A percentile compares a stretch with the other conserved stretches of the same genome.
phyloP scores from a whole-genome alignment of 2,888 invertebrate species.

The Chorisops tibialis region DNA sequence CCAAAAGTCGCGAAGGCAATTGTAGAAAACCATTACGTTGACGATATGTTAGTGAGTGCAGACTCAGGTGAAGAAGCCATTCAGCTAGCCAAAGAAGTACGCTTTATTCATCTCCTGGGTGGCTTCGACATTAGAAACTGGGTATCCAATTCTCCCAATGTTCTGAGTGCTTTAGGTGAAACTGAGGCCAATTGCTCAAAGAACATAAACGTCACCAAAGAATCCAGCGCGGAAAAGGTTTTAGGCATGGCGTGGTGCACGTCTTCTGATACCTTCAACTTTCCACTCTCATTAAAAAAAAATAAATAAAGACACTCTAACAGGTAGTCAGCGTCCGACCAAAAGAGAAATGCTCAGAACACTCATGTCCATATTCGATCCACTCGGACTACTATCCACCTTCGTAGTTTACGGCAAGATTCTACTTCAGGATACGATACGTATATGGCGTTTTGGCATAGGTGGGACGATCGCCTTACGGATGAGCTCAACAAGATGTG shows the following conservation, averaged over 20 bases:
- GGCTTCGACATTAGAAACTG: constrained; percentile 35
- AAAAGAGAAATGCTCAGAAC: constrained; percentile 35
- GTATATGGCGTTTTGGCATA: constrained; percentile 34
- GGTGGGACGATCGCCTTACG: constrained; percentile 32
- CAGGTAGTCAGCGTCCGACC: constrained; percentile 31
- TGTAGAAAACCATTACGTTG: constrained; percentile 39
- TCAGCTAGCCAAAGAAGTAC: constrained; percentile 29
- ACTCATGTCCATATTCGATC: constrained; percentile 41
- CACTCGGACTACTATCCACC: constrained; percentile 37
- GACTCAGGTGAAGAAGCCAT: constrained; percentile 35
- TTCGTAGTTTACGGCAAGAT: constrained; percentile 35
- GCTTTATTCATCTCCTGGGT: constrained; percentile 27
- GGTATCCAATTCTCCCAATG: constrained; percentile 35
- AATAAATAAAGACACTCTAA: constrained; percentile 18
- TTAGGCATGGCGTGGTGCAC: constrained; percentile 34
- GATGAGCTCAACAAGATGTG: constrained; percentile 17
- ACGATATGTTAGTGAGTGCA: constrained; percentile 39
- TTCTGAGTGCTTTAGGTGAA: background rate
- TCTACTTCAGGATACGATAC: constrained; percentile 38
- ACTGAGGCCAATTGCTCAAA: too few relatives aligned
- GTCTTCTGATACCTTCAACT: constrained; percentile 32
- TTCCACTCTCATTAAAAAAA: constrained; percentile 26
- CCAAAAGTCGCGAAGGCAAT: constrained; percentile 38
- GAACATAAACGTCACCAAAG: too few relatives aligned
- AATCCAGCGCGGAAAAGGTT: constrained; percentile 2